Base-by-base conservation (phyloP, 2,888 invertebrate genomes). In the Epirrhoe tristata region DNA sequence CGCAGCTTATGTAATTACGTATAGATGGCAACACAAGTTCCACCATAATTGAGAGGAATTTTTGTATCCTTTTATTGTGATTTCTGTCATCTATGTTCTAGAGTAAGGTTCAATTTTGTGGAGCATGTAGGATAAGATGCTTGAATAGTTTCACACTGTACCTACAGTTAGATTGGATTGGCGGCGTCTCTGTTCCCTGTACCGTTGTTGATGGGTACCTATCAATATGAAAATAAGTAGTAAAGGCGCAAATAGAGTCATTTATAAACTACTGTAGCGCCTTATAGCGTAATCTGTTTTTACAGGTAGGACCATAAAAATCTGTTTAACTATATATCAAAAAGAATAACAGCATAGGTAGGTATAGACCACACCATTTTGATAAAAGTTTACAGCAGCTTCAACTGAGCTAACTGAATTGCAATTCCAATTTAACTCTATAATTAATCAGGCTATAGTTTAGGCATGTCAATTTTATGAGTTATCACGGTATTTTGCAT, bases 1-100 rank as follows among this genome's bases (percentile, higher is more conserved):
- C 64, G 67, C 72, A 70, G 71, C 66, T 80, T 79, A 80, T 74
- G 77, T 80, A 81, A 84, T 82, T 80, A 64, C 61, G 82, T 82
- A 87, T 84, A 77, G 74, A 79, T 66, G 59, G 14, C n/a, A 4
- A 60, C 70, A 79, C 66, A 83, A 83, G 76, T 77, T 72, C 10
- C 34, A 7, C 12, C 31, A n/a, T 55, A 36, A 8, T 12, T 32
- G 1, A 39, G 43, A n/a, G 36, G 5, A 48, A 48, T 16, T 43
- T 43, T 5, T 16, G 0, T 32, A 31, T 24, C 14, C 12, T 17
- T 50, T 55, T 14, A 62, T 7, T 6, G 24, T 14, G 17, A 17
- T 62, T 50, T 34, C 5, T 17, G 0, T 10, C 34, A 16, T 63
- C 7, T 62, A 14, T 54, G 17, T 32, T 48, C 0, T 5, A 0